Conservation (phyloP, 2,113 vertebrate genomes). For the Gymnogyps californianus region DNA sequence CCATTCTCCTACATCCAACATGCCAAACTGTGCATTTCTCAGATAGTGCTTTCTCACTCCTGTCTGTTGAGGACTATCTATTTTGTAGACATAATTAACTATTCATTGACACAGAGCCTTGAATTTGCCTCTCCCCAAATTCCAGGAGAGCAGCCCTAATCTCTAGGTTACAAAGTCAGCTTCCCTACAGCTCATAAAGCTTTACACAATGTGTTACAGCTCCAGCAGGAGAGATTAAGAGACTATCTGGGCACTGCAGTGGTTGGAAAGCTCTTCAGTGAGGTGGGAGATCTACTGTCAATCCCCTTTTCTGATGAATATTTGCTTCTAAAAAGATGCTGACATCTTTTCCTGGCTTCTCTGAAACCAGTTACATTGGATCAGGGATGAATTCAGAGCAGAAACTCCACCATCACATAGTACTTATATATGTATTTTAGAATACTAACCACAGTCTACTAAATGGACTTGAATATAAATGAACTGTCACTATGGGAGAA, state of each 20-base stretch:
- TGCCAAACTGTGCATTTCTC: background rate
- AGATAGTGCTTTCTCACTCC: background rate
- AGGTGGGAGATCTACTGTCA: background rate
- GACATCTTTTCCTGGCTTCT: background rate
- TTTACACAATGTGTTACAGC: background rate
- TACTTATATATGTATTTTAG: constrained; percentile 16
- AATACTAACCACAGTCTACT: constrained; percentile 1
- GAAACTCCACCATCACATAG: background rate
- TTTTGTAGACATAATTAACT: background rate
- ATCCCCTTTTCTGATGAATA: background rate
- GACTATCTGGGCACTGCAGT: background rate
- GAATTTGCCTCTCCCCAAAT: background rate
- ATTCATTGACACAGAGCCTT: background rate
- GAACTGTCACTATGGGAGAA: constrained; percentile 1
- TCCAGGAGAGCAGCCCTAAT: background rate
- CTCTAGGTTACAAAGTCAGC: background rate
- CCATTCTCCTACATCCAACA: background rate
- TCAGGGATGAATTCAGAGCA: background rate
- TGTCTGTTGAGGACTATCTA: background rate
- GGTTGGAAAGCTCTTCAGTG: background rate
- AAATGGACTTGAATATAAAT: constrained; percentile 47
- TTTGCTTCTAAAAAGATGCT: background rate
- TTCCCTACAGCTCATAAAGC: background rate
- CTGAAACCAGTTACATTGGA: background rate
- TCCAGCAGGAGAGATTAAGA: background rate